Conservation (phyloP, 2,888 invertebrate genomes). For the Carterocephalus palaemon region DNA sequence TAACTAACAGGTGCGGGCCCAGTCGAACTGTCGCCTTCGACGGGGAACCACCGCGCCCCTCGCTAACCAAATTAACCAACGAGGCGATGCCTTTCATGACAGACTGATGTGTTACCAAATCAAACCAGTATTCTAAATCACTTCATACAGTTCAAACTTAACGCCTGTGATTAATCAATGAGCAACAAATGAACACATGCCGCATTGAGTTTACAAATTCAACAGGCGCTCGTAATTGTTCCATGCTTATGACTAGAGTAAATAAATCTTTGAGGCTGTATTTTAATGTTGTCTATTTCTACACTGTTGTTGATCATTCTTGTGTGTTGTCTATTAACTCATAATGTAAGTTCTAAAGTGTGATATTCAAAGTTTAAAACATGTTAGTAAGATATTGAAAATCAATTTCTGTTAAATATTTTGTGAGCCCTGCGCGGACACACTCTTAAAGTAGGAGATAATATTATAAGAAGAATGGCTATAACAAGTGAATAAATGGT, state of each 20-base stretch:
- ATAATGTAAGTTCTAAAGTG: slow-evolving; percentile 32
- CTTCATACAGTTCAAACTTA: slow-evolving; percentile 6
- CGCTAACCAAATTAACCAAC: slow-evolving; percentile 31
- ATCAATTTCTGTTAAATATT: slow-evolving; percentile 18
- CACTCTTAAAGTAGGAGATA: background rate
- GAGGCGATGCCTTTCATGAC: slow-evolving; percentile 46
- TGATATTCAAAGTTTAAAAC: slow-evolving; percentile 13
- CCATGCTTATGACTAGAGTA: slow-evolving; percentile 38
- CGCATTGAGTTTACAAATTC: slow-evolving; percentile 53
- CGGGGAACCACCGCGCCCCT: slow-evolving; percentile 38
- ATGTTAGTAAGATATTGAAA: slow-evolving; percentile 18
- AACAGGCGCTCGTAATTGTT: slow-evolving; percentile 58
- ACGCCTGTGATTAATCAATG: slow-evolving; percentile 40
- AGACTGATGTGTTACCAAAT: slow-evolving; percentile 41
- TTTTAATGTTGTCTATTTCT: slow-evolving; percentile 51
- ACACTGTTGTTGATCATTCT: slow-evolving; percentile 48
- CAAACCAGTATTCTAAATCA: slow-evolving; percentile 25
- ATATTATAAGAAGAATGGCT: slow-evolving; percentile 3
- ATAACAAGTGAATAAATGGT: slow-evolving; percentile 11
- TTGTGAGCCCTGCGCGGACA: slow-evolving; percentile 9
- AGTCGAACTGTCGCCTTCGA: slow-evolving; percentile 56
- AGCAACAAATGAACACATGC: slow-evolving; percentile 35
- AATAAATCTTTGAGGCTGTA: slow-evolving; percentile 47
- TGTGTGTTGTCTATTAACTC: slow-evolving; percentile 48
- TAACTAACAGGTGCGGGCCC: slow-evolving; percentile 73